Evolutionary conservation across 2,797 vertebrate species (phyloP).

Genomic region (Carduelis carduelis): DNA sequence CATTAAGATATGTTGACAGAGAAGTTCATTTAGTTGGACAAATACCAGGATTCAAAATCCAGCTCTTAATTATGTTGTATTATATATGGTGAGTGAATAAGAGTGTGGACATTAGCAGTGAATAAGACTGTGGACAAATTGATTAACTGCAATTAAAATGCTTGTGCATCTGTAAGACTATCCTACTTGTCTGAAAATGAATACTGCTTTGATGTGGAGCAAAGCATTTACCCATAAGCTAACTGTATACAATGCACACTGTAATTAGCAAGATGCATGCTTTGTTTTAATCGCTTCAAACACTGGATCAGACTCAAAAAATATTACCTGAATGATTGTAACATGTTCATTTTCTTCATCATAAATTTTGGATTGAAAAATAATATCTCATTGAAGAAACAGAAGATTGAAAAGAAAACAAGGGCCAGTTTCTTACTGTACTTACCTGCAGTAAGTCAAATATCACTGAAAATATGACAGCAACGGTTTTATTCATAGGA

Average conservation of each 20-base stretch:
- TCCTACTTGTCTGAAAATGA: neutral
- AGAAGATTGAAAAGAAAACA: neutral
- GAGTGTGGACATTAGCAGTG: constrained; percentile 6
- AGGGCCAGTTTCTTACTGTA: neutral
- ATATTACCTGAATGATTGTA: neutral
- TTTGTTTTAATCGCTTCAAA: neutral
- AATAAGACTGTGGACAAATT: neutral
- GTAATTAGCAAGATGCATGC: neutral
- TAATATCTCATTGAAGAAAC: neutral
- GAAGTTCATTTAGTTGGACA: constrained; percentile 16
- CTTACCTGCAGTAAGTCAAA: neutral
- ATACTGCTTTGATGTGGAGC: neutral
- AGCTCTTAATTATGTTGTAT: neutral
- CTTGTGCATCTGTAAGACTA: neutral
- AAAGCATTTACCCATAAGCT: neutral
- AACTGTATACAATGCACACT: neutral
- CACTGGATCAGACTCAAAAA: neutral
- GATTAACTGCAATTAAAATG: constrained; percentile 44
- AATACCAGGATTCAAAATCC: constrained; percentile 13
- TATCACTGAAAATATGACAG: neutral
- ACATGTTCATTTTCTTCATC: neutral
- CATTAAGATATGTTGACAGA: constrained; percentile 34
- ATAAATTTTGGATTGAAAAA: neutral
- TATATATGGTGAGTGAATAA: neutral
- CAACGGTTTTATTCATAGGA: neutral